phyloP scores from a whole-genome alignment of 2,888 invertebrate species.

The Eristalis pertinax region DNA sequence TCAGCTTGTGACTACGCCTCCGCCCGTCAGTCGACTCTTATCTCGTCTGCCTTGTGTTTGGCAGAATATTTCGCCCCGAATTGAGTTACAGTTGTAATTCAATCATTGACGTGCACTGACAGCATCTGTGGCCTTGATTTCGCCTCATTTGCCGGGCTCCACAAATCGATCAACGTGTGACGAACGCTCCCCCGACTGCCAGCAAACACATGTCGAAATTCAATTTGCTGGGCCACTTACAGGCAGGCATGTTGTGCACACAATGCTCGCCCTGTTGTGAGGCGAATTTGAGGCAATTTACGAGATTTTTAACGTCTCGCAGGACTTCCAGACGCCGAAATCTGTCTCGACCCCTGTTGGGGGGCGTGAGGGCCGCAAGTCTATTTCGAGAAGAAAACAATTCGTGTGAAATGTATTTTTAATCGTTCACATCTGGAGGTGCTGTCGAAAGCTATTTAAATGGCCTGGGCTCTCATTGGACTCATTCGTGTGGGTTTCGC shows the following conservation, averaged over 20 bases:
- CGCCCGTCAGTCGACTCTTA: neutral
- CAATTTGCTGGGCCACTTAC: neutral
- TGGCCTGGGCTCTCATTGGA: too few relatives aligned
- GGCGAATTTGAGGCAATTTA: neutral
- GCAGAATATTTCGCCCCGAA: neutral
- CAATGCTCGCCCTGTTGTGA: neutral
- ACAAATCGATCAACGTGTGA: neutral
- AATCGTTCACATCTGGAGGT: neutral
- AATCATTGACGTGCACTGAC: neutral
- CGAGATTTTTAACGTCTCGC: neutral
- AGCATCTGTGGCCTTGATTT: neutral
- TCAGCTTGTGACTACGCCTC: neutral
- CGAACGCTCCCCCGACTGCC: neutral
- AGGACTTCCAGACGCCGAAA: neutral
- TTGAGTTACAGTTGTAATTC: neutral
- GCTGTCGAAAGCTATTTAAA: neutral
- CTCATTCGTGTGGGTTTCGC: neutral
- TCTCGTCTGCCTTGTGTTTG: neutral
- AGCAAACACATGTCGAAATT: neutral
- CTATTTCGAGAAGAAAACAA: neutral
- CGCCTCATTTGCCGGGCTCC: neutral
- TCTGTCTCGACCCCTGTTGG: neutral
- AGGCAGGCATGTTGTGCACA: neutral
- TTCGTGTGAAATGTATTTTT: constrained; percentile 2
- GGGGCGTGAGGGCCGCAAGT: neutral